Evolutionary conservation across 2,113 vertebrate species (phyloP).

Genomic region (Cranoglanis bouderius): DNA sequence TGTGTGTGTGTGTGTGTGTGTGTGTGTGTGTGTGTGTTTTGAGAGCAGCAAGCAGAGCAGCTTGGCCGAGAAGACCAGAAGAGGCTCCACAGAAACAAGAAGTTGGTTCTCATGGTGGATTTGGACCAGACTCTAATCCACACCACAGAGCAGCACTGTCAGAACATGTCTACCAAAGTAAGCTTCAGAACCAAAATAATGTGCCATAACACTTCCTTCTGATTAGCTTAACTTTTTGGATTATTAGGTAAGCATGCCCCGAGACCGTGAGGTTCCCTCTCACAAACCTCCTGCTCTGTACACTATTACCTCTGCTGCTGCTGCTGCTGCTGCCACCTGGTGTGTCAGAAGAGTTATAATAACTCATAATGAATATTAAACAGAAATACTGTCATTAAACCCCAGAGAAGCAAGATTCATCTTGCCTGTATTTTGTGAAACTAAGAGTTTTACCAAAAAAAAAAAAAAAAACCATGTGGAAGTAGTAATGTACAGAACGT

Average conservation of each 20-base stretch:
- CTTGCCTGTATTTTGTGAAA: not conserved
- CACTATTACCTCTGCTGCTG: too few relatives aligned
- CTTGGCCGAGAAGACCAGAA: conserved; percentile 93
- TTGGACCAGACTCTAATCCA: conserved; percentile 97
- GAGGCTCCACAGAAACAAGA: conserved; percentile 87
- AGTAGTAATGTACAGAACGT: too few relatives aligned
- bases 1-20: not conserved
- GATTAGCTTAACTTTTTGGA: too few relatives aligned
- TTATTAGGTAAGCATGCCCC: too few relatives aligned
- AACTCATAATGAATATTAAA: not conserved
- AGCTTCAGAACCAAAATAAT: not conserved
- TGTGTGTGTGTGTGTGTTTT: conserved; percentile 23
- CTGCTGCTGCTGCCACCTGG: not conserved
- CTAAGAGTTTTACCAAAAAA: too few relatives aligned
- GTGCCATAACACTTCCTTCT: too few relatives aligned
- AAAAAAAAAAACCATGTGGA: too few relatives aligned
- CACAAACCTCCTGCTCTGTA: too few relatives aligned
- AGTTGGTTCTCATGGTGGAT: conserved; percentile 97
- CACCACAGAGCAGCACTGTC: conserved; percentile 93
- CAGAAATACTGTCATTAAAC: not conserved
- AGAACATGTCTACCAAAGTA: conserved; percentile 93
- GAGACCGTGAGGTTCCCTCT: too few relatives aligned
- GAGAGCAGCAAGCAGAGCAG: conserved; percentile 89
- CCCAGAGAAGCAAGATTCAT: not conserved
- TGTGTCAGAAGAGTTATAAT: not conserved